Evolutionary conservation across 2,113 vertebrate genomes (phyloP), one percentile per base, ranked within the genome.

Genomic region (Pterocles gutturalis): DNA sequence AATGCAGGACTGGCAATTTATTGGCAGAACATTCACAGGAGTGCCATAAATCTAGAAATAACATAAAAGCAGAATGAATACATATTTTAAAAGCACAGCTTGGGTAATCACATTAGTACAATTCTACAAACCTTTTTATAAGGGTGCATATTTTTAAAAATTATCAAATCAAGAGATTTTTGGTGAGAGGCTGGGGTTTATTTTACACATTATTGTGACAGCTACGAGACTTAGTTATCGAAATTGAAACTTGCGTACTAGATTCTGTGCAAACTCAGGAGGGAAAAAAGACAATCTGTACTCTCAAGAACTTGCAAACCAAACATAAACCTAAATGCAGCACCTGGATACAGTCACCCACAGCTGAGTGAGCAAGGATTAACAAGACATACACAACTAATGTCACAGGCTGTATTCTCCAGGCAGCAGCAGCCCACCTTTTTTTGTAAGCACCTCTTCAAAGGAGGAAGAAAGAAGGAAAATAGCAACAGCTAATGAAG

Each of bases 1-100:
- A 96, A 97, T 97, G 78, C 64, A 97, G 71, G 33, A 91, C 78
- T 83, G 64, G 87, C 34, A 97, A 95, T 96, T 96, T 95, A 94
- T 90, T 95, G 91, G 64, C 78, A 96, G 93, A 95, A 87, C 48
- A 91, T 96, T 91, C 64, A 60, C 34, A 58, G 48, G 66, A 96
- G 71, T 70, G 31, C 34, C 77, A 89, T 93, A 92, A 92, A 94
- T 92, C 86, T 87, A 89, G 83, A 95, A 93, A 96, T 89, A 94
- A 65, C 69, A 83, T 96, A 92, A 96, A 96, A 94, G 88, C 55
- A 84, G 83, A 92, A 49, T 53, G 48, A 85, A 81, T 96, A 88
- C 91, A 92, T 93, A 96, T 96, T 97, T 95, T 89, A 95, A 86
- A 94, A 96, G 66, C 55, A 72, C 62, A 70, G 64, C 55, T 89